Percentiles rank a stretch among this genome's conserved stretches.
phyloP scores from a whole-genome alignment of 2,888 invertebrate genomes.

The Chymomyza amoena region DNA sequence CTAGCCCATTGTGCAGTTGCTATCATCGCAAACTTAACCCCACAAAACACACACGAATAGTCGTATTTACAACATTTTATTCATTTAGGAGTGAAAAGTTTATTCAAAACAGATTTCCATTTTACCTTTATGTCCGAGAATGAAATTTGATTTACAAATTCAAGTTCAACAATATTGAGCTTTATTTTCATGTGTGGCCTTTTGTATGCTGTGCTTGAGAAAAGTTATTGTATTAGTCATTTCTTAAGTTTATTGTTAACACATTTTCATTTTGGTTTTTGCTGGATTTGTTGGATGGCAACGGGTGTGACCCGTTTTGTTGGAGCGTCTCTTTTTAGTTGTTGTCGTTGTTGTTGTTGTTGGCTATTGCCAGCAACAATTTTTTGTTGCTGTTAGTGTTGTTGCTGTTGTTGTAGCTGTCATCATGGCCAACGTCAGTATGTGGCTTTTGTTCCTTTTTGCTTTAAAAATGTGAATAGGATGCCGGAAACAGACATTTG shows the following conservation, averaged over 20 bases:
- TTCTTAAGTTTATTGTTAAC: conserved; percentile 50
- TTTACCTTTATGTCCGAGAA: neutral
- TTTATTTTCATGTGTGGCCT: neutral
- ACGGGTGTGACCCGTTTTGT: conserved; percentile 19
- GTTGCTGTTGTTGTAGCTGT: conserved; percentile 9
- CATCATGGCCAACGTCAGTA: conserved; percentile 28
- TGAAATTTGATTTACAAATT: neutral
- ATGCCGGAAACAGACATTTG: conserved; percentile 57
- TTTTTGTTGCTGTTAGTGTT: neutral
- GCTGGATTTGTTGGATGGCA: conserved; percentile 16
- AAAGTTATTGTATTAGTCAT: conserved; percentile 27
- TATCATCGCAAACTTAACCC: too few species aligned
- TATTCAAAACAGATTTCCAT: neutral
- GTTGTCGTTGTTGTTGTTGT: conserved; percentile 13
- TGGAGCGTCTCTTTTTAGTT: neutral
- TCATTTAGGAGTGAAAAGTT: neutral
- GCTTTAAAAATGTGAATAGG: conserved; percentile 47
- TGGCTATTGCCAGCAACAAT: neutral
- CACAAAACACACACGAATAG: neutral
- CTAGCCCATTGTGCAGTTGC: too few species aligned
- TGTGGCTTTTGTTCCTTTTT: conserved; percentile 47
- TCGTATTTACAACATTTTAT: neutral
- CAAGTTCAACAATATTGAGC: neutral
- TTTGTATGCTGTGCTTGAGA: neutral
- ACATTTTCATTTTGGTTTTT: conserved; percentile 33